These are phyloP conservation scores for Sternarchorhynchus goeldii DNA, from an alignment of 2,797 vertebrate species.

Conservation along the genomic window DNA sequence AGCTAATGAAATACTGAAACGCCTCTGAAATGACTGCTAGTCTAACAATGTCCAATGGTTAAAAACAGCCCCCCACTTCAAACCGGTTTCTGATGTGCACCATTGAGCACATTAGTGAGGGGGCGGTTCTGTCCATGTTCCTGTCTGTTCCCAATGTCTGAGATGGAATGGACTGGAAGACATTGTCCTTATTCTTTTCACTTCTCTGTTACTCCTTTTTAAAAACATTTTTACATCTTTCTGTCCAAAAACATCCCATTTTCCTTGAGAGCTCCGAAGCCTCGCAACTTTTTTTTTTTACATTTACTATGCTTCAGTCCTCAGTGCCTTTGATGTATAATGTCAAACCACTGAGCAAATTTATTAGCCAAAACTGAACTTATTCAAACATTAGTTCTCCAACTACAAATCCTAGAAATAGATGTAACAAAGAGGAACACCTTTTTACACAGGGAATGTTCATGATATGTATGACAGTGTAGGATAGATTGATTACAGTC, in stretches of 20 bases:
- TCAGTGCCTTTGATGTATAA: conserved; percentile 18
- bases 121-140: background rate
- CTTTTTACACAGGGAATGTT: no score
- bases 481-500: no score
- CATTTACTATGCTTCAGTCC: conserved; percentile 10
- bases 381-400: no score
- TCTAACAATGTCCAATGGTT: background rate
- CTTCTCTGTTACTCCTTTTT: background rate
- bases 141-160: conserved; percentile 2
- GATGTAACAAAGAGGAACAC: no score
- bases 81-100: background rate
- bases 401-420: no score
- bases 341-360: no score
- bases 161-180: background rate
- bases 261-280: conserved; percentile 37
- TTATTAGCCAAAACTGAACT: no score
- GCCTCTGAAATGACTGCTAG: conserved; percentile 2
- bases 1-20: conserved; percentile 6
- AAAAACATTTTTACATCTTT: background rate
- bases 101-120: conserved; percentile 10
- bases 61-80: background rate
- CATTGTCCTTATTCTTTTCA: conserved; percentile 1
- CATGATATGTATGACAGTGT: no score
- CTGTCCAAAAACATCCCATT: conserved; percentile 8
- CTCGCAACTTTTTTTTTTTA: conserved; percentile 6